Evolutionary conservation across 2,888 invertebrate species (phyloP), one percentile per base, ranked within the genome.

Genomic region (Agriotes lineatus): DNA sequence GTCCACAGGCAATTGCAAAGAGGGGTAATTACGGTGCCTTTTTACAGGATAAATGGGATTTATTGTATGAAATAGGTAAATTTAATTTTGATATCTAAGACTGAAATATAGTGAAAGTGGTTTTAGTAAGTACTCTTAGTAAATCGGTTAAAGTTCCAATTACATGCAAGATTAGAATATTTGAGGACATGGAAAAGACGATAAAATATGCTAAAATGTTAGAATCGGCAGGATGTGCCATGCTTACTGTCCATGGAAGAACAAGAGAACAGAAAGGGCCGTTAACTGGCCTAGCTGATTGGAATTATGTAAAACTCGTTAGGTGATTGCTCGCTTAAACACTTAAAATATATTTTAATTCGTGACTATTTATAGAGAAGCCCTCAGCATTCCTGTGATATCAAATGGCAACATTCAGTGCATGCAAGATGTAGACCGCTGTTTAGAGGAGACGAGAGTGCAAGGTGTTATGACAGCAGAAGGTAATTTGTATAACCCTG

Each of bases 341-440:
- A n/a, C n/a, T n/a, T n/a, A n/a, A n/a, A n/a, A n/a, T n/a, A n/a
- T n/a, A n/a, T n/a, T n/a, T n/a, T n/a, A n/a, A n/a, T n/a, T n/a
- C n/a, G n/a, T n/a, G n/a, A n/a, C n/a, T n/a, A n/a, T n/a, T 85
- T 86, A 67, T 81, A 96, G 96, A 79, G 89, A 95, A 75, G 90
- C 91, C 67, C 90, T 99, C 19, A 91, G 89, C 70, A 93, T 99
- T 79, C 99, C 99, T 10, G 95, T 99, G 80, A 91, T 99, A 82
- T 97, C 98, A 20, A 99, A 99, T 87, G 99, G 99, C 12, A 99
- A 99, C 82, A 96, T 99, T 75, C 96, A 98, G 83, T 94, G 93
- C 78, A 83, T 95, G 76, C 90, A 92, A 78, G 99, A 99, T 87
- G 90, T 96, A 1, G 85, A 92, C 64, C 87, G 91, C 72, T 99